Conservation (phyloP, 2,797 vertebrate genomes). For the Cossypha polioptera region DNA sequence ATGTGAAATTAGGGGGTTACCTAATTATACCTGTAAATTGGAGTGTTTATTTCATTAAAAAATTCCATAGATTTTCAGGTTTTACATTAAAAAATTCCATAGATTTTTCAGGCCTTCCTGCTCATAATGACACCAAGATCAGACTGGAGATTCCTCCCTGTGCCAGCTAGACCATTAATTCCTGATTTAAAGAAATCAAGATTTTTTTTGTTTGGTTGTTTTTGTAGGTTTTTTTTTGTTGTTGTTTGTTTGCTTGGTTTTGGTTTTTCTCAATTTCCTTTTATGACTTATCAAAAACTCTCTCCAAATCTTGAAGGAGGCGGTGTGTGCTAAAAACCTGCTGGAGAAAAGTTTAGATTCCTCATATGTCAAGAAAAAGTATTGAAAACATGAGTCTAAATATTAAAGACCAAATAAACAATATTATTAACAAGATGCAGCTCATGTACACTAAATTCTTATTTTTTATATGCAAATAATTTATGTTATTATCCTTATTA, state of each 20-base stretch:
- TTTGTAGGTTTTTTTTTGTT: background rate
- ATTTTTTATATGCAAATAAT: background rate
- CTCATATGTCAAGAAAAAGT: accelerated
- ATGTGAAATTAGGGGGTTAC: background rate
- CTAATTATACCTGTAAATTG: background rate
- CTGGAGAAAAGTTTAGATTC: background rate
- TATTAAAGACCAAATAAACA: background rate
- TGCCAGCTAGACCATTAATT: background rate
- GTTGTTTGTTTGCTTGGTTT: no score
- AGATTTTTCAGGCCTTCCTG: background rate
- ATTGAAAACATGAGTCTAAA: background rate
- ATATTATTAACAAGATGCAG: background rate
- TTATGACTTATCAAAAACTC: background rate
- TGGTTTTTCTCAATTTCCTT: background rate
- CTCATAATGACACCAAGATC: background rate
- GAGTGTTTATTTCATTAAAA: background rate
- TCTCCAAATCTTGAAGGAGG: background rate
- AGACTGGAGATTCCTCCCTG: background rate
- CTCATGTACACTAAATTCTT: background rate
- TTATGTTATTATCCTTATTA: background rate
- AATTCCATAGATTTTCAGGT: background rate
- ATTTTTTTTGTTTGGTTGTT: background rate
- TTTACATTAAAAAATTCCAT: background rate
- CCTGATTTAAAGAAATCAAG: background rate
- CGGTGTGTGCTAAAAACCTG: background rate